A percentile compares a stretch with the other conserved stretches of the same genome.
These are phyloP conservation scores for Drosophila persimilis DNA, from an alignment of 1,140 invertebrate species.

Conservation along the genomic window DNA sequence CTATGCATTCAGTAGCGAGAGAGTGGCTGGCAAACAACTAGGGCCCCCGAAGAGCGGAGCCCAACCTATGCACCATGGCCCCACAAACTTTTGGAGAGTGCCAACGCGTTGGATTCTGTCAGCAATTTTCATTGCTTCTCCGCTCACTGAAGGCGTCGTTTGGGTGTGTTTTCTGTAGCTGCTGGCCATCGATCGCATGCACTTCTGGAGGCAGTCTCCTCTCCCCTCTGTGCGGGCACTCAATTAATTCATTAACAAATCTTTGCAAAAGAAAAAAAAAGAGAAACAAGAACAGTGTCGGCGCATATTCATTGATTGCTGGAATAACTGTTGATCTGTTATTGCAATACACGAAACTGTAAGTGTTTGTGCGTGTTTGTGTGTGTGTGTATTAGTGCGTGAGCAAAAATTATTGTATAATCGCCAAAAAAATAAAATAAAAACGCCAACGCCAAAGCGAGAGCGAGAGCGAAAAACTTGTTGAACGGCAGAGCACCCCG, in stretches of 20 bases:
- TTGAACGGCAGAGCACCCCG: conserved; percentile 17
- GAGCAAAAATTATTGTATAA: conserved; percentile 76
- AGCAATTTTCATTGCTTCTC: too few species aligned
- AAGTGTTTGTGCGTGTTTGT: conserved; percentile 16
- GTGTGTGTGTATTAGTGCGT: conserved; percentile 42
- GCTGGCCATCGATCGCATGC: too few species aligned
- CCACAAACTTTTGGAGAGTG: too few species aligned
- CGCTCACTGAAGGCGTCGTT: too few species aligned
- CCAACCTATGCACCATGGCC: too few species aligned
- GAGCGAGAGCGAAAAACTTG: conserved; percentile 32
- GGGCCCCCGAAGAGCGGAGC: background rate
- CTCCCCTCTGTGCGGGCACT: conserved; percentile 22
- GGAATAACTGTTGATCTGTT: conserved; percentile 19
- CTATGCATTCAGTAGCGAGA: background rate
- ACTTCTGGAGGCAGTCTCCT: too few species aligned
- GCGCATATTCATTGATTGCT: conserved; percentile 17
- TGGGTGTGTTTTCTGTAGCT: too few species aligned
- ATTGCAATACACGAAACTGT: conserved; percentile 34
- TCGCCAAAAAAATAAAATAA: conserved; percentile 58
- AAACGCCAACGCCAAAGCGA: conserved; percentile 47
- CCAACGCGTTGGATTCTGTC: too few species aligned
- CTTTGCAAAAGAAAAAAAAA: background rate
- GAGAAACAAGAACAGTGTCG: conserved; percentile 12
- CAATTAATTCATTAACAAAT: conserved; percentile 38
- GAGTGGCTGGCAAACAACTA: too few species aligned